These are phyloP conservation scores for Protomyctophum bolini DNA, from an alignment of 2,113 vertebrate genomes.

Conservation along the genomic window DNA sequence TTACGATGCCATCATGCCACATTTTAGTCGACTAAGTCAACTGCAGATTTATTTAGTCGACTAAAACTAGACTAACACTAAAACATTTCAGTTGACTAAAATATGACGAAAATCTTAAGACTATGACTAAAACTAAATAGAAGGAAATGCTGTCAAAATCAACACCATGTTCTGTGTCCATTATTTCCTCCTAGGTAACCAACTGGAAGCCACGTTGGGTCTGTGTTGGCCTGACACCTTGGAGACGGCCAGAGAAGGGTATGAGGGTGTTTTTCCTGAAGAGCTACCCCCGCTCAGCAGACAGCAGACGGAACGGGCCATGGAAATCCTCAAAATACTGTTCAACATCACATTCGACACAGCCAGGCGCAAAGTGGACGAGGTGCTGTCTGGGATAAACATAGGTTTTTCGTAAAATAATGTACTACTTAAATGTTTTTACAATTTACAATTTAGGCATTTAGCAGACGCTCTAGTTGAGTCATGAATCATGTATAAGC, in stretches of 20 bases:
- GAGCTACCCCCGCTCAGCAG: slow-evolving; percentile 80
- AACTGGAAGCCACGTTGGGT: slow-evolving; percentile 82
- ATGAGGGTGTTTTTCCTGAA: slow-evolving; percentile 38
- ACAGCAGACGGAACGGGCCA: slow-evolving; percentile 85
- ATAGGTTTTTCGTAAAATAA: not conserved
- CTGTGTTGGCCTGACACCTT: slow-evolving; percentile 82
- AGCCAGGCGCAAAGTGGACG: slow-evolving; percentile 82
- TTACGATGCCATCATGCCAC: too few relatives aligned
- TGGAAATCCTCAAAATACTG: slow-evolving; percentile 95
- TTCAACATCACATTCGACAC: slow-evolving; percentile 93
- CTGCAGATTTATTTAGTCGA: too few relatives aligned
- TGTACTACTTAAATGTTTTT: not conserved
- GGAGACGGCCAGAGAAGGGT: slow-evolving; percentile 70
- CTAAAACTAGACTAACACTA: too few relatives aligned
- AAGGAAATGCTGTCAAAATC: too few relatives aligned
- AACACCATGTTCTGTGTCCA: not conserved
- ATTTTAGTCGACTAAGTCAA: too few relatives aligned
- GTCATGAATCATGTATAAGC: too few relatives aligned
- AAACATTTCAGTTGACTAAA: too few relatives aligned
- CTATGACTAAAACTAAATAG: too few relatives aligned
- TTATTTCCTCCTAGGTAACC: slow-evolving; percentile 74
- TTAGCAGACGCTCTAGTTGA: too few relatives aligned
- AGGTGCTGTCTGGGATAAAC: slow-evolving; percentile 78
- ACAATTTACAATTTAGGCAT: too few relatives aligned
- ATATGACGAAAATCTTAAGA: too few relatives aligned